These are phyloP conservation scores for Otolemur crassicaudatus DNA, from an alignment of 2,797 vertebrate species.

Conservation along the genomic window DNA sequence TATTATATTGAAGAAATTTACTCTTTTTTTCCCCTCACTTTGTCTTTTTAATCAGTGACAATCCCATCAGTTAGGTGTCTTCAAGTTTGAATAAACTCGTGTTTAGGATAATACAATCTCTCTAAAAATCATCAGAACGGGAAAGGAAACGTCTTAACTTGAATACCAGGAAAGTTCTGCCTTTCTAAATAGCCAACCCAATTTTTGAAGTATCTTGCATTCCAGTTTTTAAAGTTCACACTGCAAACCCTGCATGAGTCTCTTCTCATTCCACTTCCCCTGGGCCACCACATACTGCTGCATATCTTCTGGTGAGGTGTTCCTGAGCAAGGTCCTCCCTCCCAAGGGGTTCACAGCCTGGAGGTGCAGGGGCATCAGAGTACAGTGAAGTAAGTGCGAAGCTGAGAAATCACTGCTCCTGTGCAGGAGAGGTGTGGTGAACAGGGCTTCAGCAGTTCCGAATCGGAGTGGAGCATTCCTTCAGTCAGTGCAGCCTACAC, in stretches of 20 bases:
- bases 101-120: neutral
- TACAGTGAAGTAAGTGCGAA: neutral
- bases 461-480: neutral
- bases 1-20: neutral
- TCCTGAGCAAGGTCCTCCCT: neutral
- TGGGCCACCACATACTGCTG: neutral
- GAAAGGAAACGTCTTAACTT: neutral
- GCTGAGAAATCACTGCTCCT: neutral
- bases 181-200: neutral
- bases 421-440: neutral
- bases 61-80: neutral
- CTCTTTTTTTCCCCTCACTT: neutral
- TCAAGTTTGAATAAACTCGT: neutral
- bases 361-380: rapidly evolving
- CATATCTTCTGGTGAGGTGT: neutral
- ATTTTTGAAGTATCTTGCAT: neutral
- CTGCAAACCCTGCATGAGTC: neutral
- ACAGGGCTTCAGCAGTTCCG: neutral
- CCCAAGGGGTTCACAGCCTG: neutral
- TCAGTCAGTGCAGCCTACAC: neutral
- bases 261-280: neutral
- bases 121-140: neutral
- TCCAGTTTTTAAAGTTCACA: neutral
- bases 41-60: constrained; percentile 16
- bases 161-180: neutral